Evolutionary conservation across 1,140 invertebrate species (phyloP).

Genomic region (Grapholita molesta): DNA sequence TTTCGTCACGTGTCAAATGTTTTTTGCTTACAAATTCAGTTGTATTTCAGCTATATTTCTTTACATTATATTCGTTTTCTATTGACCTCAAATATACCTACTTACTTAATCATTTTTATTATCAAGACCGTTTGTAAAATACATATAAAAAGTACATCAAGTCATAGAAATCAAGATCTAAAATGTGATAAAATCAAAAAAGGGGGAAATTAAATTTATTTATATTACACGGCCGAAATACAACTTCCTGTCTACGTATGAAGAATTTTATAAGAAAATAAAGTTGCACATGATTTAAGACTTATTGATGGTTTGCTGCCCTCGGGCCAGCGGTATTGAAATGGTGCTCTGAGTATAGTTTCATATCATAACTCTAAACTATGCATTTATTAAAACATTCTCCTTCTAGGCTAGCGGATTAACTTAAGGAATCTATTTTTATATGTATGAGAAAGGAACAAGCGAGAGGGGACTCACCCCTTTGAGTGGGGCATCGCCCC

Average conservation of each 20-base stretch:
- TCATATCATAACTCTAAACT: constrained; percentile 67
- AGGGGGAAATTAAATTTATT: not conserved
- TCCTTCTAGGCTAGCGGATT: constrained; percentile 56
- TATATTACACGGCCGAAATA: not conserved
- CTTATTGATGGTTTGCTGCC: not conserved
- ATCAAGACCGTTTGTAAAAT: too few relatives aligned
- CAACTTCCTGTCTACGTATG: not conserved
- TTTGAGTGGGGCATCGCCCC: constrained; percentile 20
- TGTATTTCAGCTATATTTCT: too few relatives aligned
- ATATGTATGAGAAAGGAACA: constrained; percentile 44
- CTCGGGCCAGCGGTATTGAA: constrained; percentile 22
- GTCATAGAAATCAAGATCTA: not conserved
- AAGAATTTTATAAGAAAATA: constrained; percentile 11
- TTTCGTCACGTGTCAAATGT: too few relatives aligned
- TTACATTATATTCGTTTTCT: too few relatives aligned
- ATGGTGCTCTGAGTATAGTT: constrained; percentile 70
- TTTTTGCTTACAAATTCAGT: too few relatives aligned
- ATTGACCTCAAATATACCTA: too few relatives aligned
- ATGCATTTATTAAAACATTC: constrained; percentile 60
- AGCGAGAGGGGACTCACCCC: not conserved
- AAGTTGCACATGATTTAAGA: constrained; percentile 2
- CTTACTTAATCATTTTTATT: too few relatives aligned
- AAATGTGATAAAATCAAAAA: not conserved
- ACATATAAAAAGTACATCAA: too few relatives aligned
- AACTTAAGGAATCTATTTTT: constrained; percentile 63